Base-by-base conservation (phyloP, 1,140 invertebrate genomes). In the Colletes gigas region DNA sequence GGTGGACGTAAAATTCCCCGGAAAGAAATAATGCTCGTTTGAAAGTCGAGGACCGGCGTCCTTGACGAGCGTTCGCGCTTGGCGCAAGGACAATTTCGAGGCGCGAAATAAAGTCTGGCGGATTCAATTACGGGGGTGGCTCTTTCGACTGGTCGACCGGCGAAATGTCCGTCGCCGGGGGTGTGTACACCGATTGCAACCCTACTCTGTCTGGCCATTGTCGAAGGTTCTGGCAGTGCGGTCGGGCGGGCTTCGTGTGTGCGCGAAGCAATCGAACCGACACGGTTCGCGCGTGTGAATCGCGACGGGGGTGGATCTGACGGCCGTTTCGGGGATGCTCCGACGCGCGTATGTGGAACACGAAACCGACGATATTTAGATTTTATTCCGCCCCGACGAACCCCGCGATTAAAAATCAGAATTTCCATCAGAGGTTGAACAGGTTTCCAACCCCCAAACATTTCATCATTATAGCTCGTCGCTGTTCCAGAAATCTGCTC, bases 121-220 rank as follows among this genome's bases (percentile, higher is more conserved):
- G 76, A 78, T 71, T 71, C 76, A 71, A 71, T 78, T 78, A 78
- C 76, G 50, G 9, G 3, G 17, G 57, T n/a, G 66, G 59, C 76
- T 71, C 55, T 78, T 52, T 60, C 76, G 57, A 52, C 30, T 21
- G 52, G 39, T 30, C 73, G 50, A 21, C 67, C 67, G 41, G 68
- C 68, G 59, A 71, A 78, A 78, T 54, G 76, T 78, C 76, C 69
- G 76, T n/a, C 76, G 68, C 14, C 44, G 47, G 68, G 74, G 76
- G 76, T 78, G 68, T 78, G 39, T 71, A 72, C 68, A 47, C 76
- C 68, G 68, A 78, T 78, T 72, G 68, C 76, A 44, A 21, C 50
- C 50, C 50, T 12, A 47, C 39, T 57, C 59, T 41, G 55, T 10
- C 47, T 57, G 12, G 76, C 68, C 59, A 78, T 78, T 78, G 76